These are phyloP conservation scores for Acanthoscelides obtectus DNA, from an alignment of 2,888 invertebrate genomes.

Conservation along the genomic window DNA sequence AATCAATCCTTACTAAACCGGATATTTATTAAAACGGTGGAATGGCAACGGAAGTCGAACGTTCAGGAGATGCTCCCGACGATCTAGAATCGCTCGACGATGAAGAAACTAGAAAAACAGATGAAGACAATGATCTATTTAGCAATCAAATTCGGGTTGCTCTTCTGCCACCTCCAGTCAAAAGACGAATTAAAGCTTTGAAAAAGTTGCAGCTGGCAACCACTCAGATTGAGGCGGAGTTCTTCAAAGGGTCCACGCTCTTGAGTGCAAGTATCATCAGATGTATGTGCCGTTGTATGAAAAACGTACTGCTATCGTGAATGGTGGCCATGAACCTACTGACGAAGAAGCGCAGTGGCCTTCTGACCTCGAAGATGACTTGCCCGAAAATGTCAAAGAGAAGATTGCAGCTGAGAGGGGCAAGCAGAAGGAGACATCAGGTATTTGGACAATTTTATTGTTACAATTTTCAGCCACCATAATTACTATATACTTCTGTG, in stretches of 20 bases:
- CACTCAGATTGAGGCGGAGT: slow-evolving; percentile 83
- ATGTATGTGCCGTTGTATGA: slow-evolving; percentile 74
- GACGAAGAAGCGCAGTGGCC: slow-evolving; percentile 88
- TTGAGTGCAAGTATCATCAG: slow-evolving; percentile 87
- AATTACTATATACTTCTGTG: no score
- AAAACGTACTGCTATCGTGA: slow-evolving; percentile 62
- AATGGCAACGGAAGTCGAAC: slow-evolving; percentile 58
- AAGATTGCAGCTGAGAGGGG: slow-evolving; percentile 55
- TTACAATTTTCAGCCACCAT: no score
- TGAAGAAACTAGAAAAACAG: slow-evolving; percentile 48
- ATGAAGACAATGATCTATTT: slow-evolving; percentile 46
- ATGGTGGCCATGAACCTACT: slow-evolving; percentile 79
- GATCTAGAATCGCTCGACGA: slow-evolving; percentile 66
- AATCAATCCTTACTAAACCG: neutral
- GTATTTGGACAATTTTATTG: neutral
- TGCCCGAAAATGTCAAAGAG: slow-evolving; percentile 62
- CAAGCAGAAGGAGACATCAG: slow-evolving; percentile 25
- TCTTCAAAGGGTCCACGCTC: slow-evolving; percentile 87
- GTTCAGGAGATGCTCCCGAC: slow-evolving; percentile 61
- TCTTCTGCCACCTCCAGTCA: slow-evolving; percentile 68
- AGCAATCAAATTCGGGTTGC: slow-evolving; percentile 52
- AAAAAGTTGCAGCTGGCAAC: slow-evolving; percentile 82
- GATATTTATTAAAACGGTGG: slow-evolving; percentile 24
- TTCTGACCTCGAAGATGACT: slow-evolving; percentile 59
- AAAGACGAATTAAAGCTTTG: slow-evolving; percentile 75